Conservation (phyloP, 2,888 invertebrate species). For the Tipula lateralis region DNA sequence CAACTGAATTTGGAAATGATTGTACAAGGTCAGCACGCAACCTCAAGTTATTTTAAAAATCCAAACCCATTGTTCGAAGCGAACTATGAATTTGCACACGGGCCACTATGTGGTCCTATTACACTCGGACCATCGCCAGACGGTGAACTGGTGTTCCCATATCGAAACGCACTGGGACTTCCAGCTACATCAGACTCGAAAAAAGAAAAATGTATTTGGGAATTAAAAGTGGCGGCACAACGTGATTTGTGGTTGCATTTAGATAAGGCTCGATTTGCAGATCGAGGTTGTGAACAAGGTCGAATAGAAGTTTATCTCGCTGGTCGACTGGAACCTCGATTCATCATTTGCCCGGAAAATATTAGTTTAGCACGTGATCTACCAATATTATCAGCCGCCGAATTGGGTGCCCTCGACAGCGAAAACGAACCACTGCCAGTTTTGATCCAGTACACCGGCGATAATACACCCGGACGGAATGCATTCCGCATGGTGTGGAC, state of each 20-base stretch:
- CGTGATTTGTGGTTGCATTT: constrained; percentile 83
- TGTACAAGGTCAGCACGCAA: constrained; percentile 79
- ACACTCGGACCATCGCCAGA: constrained; percentile 73
- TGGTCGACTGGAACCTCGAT: constrained; percentile 65
- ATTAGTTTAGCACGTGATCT: constrained; percentile 73
- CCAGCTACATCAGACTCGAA: constrained; percentile 59
- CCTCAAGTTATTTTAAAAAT: constrained; percentile 83
- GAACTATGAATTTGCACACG: constrained; percentile 82
- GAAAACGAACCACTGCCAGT: constrained; percentile 62
- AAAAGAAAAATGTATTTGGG: constrained; percentile 73
- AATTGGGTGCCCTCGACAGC: constrained; percentile 58
- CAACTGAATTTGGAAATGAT: constrained; percentile 75
- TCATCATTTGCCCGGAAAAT: constrained; percentile 81
- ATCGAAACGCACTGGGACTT: constrained; percentile 68
- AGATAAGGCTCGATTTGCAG: constrained; percentile 79
- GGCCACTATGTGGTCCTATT: constrained; percentile 81
- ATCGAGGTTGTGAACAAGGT: constrained; percentile 80
- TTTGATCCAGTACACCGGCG: constrained; percentile 67
- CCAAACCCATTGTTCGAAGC: constrained; percentile 79
- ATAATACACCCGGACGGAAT: constrained; percentile 74
- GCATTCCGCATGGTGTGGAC: constrained; percentile 89
- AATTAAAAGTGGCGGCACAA: constrained; percentile 73
- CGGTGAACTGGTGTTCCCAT: constrained; percentile 83
- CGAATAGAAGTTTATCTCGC: constrained; percentile 77
- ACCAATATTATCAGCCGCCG: constrained; percentile 73